A percentile compares a stretch with the other conserved stretches of the same genome.
Conservation (phyloP, 2,797 vertebrate species). For the Carapus acus region DNA sequence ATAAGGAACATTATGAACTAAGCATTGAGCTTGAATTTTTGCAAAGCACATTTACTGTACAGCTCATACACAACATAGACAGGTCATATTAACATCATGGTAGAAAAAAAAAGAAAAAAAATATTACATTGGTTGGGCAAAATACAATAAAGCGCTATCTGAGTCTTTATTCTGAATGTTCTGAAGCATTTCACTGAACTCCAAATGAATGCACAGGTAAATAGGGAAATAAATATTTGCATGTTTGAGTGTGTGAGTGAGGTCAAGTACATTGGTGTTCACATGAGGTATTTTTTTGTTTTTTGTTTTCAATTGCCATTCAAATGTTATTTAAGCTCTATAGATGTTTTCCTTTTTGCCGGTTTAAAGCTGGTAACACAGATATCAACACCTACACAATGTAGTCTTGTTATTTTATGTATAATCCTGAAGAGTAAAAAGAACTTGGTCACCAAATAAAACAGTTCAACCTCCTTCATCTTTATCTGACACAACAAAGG, state of each 20-base stretch:
- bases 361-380: conserved; percentile 67
- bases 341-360: conserved; percentile 56
- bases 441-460: conserved; percentile 73
- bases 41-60: conserved; percentile 76
- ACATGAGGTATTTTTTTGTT: conserved; percentile 82
- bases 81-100: conserved; percentile 72
- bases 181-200: conserved; percentile 79
- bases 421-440: conserved; percentile 44
- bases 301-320: conserved; percentile 66
- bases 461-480: conserved; percentile 71
- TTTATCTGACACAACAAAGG: conserved; percentile 48
- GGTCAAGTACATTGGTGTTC: conserved; percentile 98
- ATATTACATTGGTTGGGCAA: conserved; percentile 67
- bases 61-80: conserved; percentile 70
- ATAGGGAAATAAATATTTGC: conserved; percentile 65
- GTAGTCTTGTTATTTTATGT: conserved; percentile 64
- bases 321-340: conserved; percentile 53
- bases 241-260: conserved; percentile 60
- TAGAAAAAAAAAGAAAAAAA: conserved; percentile 67
- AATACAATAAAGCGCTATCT: conserved; percentile 67
- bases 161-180: conserved; percentile 56
- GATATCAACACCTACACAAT: conserved; percentile 62
- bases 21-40: conserved; percentile 66
- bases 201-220: conserved; percentile 80
- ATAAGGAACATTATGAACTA: conserved; percentile 58